Conservation (phyloP, 2,113 vertebrate genomes). For the Laterallus jamaicensis region DNA sequence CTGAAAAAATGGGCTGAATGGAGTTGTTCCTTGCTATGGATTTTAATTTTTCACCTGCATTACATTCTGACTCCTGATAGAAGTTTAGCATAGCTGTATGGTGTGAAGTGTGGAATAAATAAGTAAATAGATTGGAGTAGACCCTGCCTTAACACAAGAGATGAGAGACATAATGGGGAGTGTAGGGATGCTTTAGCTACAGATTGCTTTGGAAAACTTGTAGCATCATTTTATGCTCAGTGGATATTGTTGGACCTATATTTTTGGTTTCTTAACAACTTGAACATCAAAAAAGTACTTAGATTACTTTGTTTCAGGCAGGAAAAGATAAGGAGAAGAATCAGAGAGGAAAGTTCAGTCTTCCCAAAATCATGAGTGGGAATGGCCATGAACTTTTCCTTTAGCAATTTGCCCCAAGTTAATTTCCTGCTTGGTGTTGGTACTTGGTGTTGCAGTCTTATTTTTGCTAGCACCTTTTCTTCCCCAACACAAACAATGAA, state of each 20-base stretch:
- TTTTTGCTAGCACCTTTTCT: not conserved
- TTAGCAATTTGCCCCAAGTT: not conserved
- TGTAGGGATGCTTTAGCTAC: not conserved
- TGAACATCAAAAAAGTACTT: not conserved
- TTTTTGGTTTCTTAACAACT: not conserved
- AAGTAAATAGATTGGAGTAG: not conserved
- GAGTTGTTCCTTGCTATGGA: not conserved
- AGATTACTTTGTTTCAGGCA: not conserved
- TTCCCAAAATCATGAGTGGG: not conserved
- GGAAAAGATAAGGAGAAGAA: not conserved
- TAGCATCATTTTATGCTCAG: accelerated
- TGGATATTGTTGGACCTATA: not conserved
- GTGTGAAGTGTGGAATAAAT: not conserved
- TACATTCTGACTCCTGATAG: not conserved
- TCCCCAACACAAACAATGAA: not conserved
- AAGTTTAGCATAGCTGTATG: not conserved
- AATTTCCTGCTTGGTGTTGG: not conserved
- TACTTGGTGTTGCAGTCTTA: not conserved
- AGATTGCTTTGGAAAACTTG: not conserved
- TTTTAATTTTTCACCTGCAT: not conserved
- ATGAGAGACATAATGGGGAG: not conserved
- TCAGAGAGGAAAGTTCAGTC: not conserved
- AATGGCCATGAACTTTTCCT: not conserved
- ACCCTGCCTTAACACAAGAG: not conserved
- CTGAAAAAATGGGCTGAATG: not conserved